phyloP scores from a whole-genome alignment of 2,888 invertebrate species.

The Eucera pruinosa region DNA sequence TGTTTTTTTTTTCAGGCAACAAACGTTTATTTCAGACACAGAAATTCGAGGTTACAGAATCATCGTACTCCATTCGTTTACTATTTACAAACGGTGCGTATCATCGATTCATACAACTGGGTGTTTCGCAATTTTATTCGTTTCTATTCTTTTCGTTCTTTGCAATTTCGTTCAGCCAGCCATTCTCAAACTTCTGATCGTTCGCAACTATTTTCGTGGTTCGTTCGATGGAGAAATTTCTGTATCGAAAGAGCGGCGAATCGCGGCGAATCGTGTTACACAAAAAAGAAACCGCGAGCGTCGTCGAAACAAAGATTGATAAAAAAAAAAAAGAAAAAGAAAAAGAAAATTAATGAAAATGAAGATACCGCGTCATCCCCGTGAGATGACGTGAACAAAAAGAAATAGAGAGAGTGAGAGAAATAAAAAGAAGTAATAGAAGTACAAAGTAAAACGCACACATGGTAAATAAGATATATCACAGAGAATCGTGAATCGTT shows the following conservation, averaged over 20 bases:
- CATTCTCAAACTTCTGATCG: slow-evolving; percentile 66
- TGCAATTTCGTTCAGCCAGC: slow-evolving; percentile 47
- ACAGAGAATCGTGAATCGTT: slow-evolving; percentile 59
- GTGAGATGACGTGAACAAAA: too few relatives aligned
- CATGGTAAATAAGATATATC: slow-evolving; percentile 48
- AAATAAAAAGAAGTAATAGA: not conserved
- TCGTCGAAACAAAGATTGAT: not conserved
- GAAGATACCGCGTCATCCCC: too few relatives aligned
- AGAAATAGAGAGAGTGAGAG: too few relatives aligned
- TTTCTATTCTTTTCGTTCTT: not conserved
- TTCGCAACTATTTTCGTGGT: slow-evolving; percentile 33
- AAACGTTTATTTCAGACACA: slow-evolving; percentile 73
- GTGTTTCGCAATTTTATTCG: slow-evolving; percentile 20
- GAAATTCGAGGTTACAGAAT: slow-evolving; percentile 66
- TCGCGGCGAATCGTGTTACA: slow-evolving; percentile 7
- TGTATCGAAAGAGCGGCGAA: slow-evolving; percentile 21
- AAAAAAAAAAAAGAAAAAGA: not conserved
- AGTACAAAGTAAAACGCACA: slow-evolving; percentile 9
- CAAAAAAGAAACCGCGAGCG: not conserved
- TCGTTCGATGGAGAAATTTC: not conserved
- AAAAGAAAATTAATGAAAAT: too few relatives aligned
- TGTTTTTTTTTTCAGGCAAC: slow-evolving; percentile 60
- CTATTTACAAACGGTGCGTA: slow-evolving; percentile 45
- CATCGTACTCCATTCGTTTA: slow-evolving; percentile 35
- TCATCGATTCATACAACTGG: slow-evolving; percentile 43